phyloP scores from a whole-genome alignment of 1,140 invertebrate species.

The Macrotrachela quadricornifera region DNA sequence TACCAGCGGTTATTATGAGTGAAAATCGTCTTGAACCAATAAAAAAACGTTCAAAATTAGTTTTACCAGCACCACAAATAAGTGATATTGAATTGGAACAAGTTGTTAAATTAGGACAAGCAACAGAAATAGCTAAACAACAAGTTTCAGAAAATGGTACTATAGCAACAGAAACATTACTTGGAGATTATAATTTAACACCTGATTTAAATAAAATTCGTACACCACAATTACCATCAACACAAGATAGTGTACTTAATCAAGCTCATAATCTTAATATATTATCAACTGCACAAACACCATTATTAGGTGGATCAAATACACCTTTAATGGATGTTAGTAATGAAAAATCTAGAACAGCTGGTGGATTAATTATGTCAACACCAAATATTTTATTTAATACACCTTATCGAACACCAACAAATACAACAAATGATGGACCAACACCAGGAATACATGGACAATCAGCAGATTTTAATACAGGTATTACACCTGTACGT shows the following conservation, averaged over 20 bases:
- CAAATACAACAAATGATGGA: constrained; percentile 9
- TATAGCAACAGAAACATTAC: constrained; percentile 34
- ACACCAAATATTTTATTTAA: constrained; percentile 85
- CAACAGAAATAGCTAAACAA: constrained; percentile 75
- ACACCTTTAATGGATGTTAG: constrained; percentile 42
- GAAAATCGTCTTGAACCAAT: constrained; percentile 60
- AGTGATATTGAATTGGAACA: constrained; percentile 55
- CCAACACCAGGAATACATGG: background rate
- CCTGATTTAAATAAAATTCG: constrained; percentile 38
- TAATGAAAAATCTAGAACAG: constrained; percentile 62
- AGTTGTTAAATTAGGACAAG: constrained; percentile 84
- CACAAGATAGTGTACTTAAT: constrained; percentile 45
- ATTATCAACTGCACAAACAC: constrained; percentile 83
- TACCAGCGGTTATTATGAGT: constrained; percentile 11
- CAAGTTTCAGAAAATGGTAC: constrained; percentile 61
- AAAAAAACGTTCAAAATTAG: constrained; percentile 78
- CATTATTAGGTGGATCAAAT: constrained; percentile 65
- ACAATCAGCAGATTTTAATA: constrained; percentile 14
- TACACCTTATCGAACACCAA: constrained; percentile 61
- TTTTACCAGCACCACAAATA: constrained; percentile 85
- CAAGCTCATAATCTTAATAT: constrained; percentile 98
- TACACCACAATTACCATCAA: constrained; percentile 67
- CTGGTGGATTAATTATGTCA: constrained; percentile 45
- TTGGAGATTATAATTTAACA: constrained; percentile 15
- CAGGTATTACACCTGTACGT: constrained; percentile 12